Base-by-base conservation (phyloP, 2,113 vertebrate genomes). In the Hiodon tergisus region DNA sequence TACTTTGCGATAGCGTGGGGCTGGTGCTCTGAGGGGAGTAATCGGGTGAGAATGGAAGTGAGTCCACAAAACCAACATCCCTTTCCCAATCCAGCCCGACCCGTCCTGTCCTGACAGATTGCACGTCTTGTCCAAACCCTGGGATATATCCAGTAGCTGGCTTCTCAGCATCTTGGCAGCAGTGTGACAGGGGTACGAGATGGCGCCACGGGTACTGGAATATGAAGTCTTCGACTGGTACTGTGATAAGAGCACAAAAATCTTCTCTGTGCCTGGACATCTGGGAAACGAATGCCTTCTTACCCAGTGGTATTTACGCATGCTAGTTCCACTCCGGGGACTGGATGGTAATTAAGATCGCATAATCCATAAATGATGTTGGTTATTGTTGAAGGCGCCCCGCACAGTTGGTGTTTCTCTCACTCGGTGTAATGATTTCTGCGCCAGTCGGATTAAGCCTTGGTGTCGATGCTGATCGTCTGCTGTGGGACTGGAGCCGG, bases 271-370 rank as follows among this genome's bases (percentile, higher is more conserved):
- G 73, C 67, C 76, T 75, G 77, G 77, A 78, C 80, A 73, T 76
- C 17, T 58, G 72, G 69, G 66, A 78, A 71, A 79, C 67, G 50
- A 81, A 80, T 78, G 47, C 7, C 60, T 67, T 62, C 78, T 68
- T 50, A 79, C 70, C 77, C 55, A 73, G 72, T 11, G 81, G 78
- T 82, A 78, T 80, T 80, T 88, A 83, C 82, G 82, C 78, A 83
- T 82, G 80, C 80, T 82, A 81, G 86, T 85, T 81, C 80, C 2
- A 52, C 75, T 71, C 76, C 58, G 78, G 71, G 71, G 78, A 58
- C 11, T 61, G 73, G 79, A 69, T 73, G 79, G 0, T 79, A 67
- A 72, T 75, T n/a, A 51, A 52, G 65, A 71, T 81, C 82, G 76
- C 51, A 72, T 81, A 81, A 81, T 51, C 0, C 14, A 11, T 61